Conservation (phyloP, 2,113 vertebrate species). For the Microcebus griseorufus region DNA sequence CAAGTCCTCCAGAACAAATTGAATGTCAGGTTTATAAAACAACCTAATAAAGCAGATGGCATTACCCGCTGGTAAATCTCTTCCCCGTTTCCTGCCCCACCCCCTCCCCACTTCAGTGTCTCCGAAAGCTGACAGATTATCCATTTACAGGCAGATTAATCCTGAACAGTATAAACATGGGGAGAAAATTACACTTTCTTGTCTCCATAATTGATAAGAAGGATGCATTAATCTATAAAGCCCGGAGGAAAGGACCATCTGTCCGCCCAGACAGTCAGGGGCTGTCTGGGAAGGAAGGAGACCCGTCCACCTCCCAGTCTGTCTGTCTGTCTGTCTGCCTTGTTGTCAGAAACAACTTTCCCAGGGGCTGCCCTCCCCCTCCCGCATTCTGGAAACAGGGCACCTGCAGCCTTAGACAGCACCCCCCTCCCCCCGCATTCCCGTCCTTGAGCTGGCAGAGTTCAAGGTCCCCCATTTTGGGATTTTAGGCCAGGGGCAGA, state of each 20-base stretch:
- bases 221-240: constrained; percentile 46
- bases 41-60: constrained; percentile 87
- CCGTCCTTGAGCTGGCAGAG: neutral
- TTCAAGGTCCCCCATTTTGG: neutral
- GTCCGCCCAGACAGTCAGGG: neutral
- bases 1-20: constrained; percentile 88
- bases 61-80: constrained; percentile 87
- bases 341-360: neutral
- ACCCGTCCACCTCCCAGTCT: neutral
- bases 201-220: constrained; percentile 70
- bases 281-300: neutral
- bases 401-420: neutral
- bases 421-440: too few species aligned
- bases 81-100: constrained; percentile 74
- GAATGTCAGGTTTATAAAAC: constrained; percentile 88
- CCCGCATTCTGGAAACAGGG: neutral
- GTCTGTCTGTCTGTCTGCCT: neutral
- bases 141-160: constrained; percentile 89
- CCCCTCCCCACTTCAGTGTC: constrained; percentile 86
- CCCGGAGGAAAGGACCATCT: constrained; percentile 69
- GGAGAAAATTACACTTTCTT: constrained; percentile 78
- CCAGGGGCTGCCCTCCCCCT: neutral
- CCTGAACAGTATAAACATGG: constrained; percentile 80
- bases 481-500: neutral
- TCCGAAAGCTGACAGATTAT: constrained; percentile 89